Conservation (phyloP, 2,797 vertebrate genomes). For the Melanotaenia pygmaea region DNA sequence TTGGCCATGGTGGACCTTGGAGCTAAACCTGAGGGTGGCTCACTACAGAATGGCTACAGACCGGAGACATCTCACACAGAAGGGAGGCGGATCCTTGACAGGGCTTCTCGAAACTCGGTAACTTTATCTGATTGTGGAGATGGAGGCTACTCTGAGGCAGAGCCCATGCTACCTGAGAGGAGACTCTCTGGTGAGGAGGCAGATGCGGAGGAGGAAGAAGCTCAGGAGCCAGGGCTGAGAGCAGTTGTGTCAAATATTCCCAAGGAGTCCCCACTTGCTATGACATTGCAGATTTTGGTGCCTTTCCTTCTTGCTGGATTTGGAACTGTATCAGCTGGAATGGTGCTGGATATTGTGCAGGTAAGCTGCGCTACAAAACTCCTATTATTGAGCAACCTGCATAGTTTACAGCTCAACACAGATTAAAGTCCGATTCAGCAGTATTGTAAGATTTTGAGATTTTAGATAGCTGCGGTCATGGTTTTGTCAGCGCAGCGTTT, state of each 20-base stretch:
- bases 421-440: background rate
- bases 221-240: conserved; percentile 75
- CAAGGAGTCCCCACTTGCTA: conserved; percentile 91
- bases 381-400: conserved; percentile 8
- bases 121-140: conserved; percentile 84
- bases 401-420: background rate
- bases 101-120: conserved; percentile 72
- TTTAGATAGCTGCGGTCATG: background rate
- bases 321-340: conserved; percentile 95
- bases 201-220: conserved; percentile 73
- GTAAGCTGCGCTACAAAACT: conserved; percentile 67
- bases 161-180: conserved; percentile 88
- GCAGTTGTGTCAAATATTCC: conserved; percentile 81
- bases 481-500: background rate
- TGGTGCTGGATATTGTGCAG: conserved; percentile 97
- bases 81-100: conserved; percentile 70
- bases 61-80: conserved; percentile 68
- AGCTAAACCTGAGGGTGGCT: conserved; percentile 77
- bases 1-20: conserved; percentile 87
- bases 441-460: background rate
- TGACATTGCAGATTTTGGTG: conserved; percentile 93
- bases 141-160: conserved; percentile 82
- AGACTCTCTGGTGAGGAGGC: conserved; percentile 81
- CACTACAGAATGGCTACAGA: conserved; percentile 82
- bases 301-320: conserved; percentile 96